Evolutionary conservation across 2,888 invertebrate genomes (phyloP).

Genomic region (Lepidonotus clava): DNA sequence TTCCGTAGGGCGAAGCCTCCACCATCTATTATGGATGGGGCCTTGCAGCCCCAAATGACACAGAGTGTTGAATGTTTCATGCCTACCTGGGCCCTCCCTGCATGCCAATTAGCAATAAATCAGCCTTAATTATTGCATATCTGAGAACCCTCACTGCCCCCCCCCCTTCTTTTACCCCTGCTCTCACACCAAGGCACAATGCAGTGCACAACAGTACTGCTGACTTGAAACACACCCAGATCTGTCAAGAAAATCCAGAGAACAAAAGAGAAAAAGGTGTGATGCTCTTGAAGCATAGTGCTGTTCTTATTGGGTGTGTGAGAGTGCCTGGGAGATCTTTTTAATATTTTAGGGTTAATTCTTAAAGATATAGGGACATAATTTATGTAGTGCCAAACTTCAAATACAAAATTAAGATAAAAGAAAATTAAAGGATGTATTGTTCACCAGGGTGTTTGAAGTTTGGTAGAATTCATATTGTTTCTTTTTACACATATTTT

Average conservation of each 20-base stretch:
- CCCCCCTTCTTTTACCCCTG: neutral
- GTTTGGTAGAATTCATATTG: too few species aligned
- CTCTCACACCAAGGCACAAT: neutral
- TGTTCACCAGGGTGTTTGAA: too few species aligned
- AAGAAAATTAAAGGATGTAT: too few species aligned
- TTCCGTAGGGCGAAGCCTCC: neutral
- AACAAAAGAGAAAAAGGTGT: neutral
- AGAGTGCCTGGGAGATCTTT: too few species aligned
- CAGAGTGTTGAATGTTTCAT: constrained; percentile 19
- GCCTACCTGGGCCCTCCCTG: neutral
- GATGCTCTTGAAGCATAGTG: neutral
- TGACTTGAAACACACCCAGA: too few species aligned
- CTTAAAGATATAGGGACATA: too few species aligned
- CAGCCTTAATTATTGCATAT: constrained; percentile 19
- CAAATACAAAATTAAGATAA: too few species aligned
- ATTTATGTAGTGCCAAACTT: too few species aligned
- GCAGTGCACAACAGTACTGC: neutral
- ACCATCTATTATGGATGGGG: neutral
- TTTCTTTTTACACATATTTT: too few species aligned
- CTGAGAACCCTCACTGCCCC: neutral
- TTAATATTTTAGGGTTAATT: too few species aligned
- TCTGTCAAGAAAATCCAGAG: too few species aligned
- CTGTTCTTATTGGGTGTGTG: too few species aligned
- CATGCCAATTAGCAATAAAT: constrained; percentile 26
- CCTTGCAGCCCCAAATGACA: neutral